Percentiles rank a stretch among this genome's conserved stretches.
Evolutionary conservation across 2,113 vertebrate species (phyloP).

Genomic region (Podocnemis expansa): DNA sequence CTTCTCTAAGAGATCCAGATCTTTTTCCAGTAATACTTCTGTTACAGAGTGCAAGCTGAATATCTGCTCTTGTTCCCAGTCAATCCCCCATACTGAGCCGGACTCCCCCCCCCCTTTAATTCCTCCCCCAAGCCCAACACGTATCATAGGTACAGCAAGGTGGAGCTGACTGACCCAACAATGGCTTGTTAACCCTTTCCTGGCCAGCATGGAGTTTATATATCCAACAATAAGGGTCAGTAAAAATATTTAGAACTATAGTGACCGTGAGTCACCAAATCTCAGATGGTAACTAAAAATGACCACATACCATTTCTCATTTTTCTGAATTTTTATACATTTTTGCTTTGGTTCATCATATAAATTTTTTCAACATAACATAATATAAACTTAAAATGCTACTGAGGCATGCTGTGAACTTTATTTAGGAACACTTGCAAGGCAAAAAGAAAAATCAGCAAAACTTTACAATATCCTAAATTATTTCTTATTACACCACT

Average conservation of each 20-base stretch:
- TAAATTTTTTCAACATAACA: not conserved
- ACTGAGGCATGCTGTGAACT: not conserved
- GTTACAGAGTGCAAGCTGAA: not conserved
- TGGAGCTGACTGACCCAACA: not conserved
- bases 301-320: not conserved
- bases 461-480: not conserved
- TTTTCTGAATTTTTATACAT: not conserved
- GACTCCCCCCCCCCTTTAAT: not conserved
- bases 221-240: not conserved
- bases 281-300: not conserved
- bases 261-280: not conserved
- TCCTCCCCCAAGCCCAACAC: not conserved
- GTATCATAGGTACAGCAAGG: not conserved
- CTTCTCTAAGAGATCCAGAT: not conserved
- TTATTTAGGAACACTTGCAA: not conserved
- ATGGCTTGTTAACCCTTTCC: not conserved
- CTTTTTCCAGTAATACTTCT: not conserved
- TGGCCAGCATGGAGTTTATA: not conserved
- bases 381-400: not conserved
- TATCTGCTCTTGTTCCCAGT: not conserved
- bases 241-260: not conserved
- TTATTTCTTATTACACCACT: not conserved
- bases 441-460: not conserved
- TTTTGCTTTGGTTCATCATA: not conserved
- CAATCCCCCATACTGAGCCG: not conserved